Base-by-base conservation (phyloP, 2,113 vertebrate species). In the Fukomys damarensis region DNA sequence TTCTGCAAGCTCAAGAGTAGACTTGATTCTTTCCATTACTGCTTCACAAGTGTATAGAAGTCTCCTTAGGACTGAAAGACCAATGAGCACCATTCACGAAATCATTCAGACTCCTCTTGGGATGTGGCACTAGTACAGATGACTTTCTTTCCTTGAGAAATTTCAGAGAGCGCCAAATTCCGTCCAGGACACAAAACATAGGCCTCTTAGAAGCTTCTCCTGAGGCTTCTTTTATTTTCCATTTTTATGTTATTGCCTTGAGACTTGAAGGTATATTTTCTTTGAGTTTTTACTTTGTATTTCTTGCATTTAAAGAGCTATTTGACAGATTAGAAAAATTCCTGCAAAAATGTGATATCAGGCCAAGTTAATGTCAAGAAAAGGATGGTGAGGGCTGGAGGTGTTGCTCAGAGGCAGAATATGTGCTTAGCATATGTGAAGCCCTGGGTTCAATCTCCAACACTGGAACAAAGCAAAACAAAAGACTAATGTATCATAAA, bases 311-410 rank as follows among this genome's bases (percentile, higher is more conserved):
- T 38, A 4, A 74, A 96, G 66, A 32, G 32, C 89, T 81, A 79
- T 65, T 19, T 20, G 95, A 38, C 54, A 43, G 87, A 96, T 93
- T 82, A 95, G 46, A 92, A 84, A 94, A 89, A 77, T 89, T 86
- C 13, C 82, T 96, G 49, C 80, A 98, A 98, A 96, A 93, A 66
- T 61, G 66, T 94, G 52, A 3, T 5, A 66, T 7, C 46, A 79
- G 96, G 38, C 20, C 14, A 58, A 43, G 13, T 26, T 43, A 14
- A 4, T 43, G 41, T 79, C 54, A 72, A 95, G 68, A 14, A 91
- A 86, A 94, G 84, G 92, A n/a, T 68, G 5, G 1, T 58, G 49
- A 4, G 6, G 30, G 4, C 7, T 10, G 38, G 28, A 10, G 32
- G 1, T 49, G 6, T 43, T 52, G 32, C 6, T 76, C 4, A 63